These are phyloP conservation scores for Prorops nasuta DNA, from an alignment of 1,140 invertebrate species.

Conservation along the genomic window DNA sequence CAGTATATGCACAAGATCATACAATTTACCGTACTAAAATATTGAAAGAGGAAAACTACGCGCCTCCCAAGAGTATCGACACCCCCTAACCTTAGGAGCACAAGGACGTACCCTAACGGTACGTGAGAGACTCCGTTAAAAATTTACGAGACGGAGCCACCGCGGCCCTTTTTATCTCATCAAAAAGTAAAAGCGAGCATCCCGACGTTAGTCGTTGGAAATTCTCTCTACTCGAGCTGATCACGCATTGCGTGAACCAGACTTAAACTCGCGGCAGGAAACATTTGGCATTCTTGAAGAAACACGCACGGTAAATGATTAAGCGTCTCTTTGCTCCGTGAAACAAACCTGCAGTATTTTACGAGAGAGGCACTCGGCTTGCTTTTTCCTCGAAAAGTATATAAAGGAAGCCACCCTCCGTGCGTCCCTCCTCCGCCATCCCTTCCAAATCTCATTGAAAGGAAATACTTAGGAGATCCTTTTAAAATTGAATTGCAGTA, in stretches of 20 bases:
- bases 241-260: slow-evolving; percentile 2
- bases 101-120: slow-evolving; percentile 26
- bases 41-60: slow-evolving; percentile 42
- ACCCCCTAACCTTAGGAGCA: slow-evolving; percentile 43
- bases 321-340: too few species aligned
- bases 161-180: slow-evolving; percentile 50
- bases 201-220: slow-evolving; percentile 22
- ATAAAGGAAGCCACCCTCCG: too few species aligned
- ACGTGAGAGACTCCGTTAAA: slow-evolving; percentile 32
- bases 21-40: slow-evolving; percentile 52
- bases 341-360: too few species aligned
- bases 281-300: too few species aligned
- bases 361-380: too few species aligned
- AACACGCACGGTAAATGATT: too few species aligned
- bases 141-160: slow-evolving; percentile 39
- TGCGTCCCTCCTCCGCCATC: too few species aligned
- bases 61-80: slow-evolving; percentile 42
- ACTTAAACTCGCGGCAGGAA: too few species aligned
- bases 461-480: too few species aligned
- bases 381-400: too few species aligned
- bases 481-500: too few species aligned
- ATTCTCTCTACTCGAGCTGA: slow-evolving; percentile 16
- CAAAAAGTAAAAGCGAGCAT: slow-evolving; percentile 39
- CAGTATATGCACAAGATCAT: slow-evolving; percentile 29
- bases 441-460: too few species aligned